These are phyloP conservation scores for Cotesia chilonis DNA, from an alignment of 1,140 invertebrate genomes.

Conservation along the genomic window DNA sequence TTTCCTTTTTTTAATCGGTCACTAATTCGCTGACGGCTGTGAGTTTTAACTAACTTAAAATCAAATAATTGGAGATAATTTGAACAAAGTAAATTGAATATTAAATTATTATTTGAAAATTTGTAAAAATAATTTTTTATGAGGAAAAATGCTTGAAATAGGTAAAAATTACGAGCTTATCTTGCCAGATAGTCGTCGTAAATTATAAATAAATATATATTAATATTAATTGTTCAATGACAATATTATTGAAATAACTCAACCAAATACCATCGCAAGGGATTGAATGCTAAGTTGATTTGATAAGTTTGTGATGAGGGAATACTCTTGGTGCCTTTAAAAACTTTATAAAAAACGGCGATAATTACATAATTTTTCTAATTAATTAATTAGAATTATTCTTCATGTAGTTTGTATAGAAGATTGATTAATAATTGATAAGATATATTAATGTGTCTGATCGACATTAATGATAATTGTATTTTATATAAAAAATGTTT, in stretches of 20 bases:
- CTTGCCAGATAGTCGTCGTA: constrained; percentile 51
- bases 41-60: no score
- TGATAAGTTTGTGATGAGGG: no score
- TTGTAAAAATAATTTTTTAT: background rate
- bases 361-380: no score
- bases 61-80: no score
- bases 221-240: constrained; percentile 23
- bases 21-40: no score
- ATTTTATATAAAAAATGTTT: constrained; percentile 49
- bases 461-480: constrained; percentile 37
- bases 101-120: no score
- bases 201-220: constrained; percentile 42
- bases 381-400: background rate
- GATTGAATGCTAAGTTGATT: no score
- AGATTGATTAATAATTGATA: background rate
- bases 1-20: no score
- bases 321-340: no score
- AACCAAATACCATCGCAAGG: no score
- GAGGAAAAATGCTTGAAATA: constrained; percentile 20
- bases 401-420: background rate
- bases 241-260: background rate
- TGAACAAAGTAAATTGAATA: no score
- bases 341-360: no score
- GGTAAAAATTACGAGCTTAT: constrained; percentile 45
- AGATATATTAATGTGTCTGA: constrained; percentile 7